Evolutionary conservation across 1,140 invertebrate species (phyloP), one percentile per base, ranked within the genome.

Genomic region (Brachionus rotundiformis): DNA sequence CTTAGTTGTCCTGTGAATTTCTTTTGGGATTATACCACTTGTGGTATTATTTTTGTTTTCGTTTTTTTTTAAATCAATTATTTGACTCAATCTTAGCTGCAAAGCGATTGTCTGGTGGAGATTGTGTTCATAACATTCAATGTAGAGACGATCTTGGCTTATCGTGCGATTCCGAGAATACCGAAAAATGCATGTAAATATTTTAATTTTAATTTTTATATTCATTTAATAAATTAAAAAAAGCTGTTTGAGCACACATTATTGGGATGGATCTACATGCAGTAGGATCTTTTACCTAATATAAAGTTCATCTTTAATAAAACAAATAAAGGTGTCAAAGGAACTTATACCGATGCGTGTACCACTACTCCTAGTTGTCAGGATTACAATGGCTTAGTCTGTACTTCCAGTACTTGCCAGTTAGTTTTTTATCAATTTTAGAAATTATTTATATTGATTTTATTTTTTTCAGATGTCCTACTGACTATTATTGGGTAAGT

Each of bases 21-120:
- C 11, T 79, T 59, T 63, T 79, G 76, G 76, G 29, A 79, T 29
- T 63, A 59, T 63, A 11, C 68, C 19, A 73, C 68, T 41, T 73
- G 68, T 27, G 68, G 68, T 73, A 44, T 27, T 39, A 39, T 25
- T 73, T 0, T 23, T 23, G 27, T 0, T n/a, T 44, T 73, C 8
- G 2, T 39, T 11, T 10, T 11, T 23, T 27, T 6, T 27, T 44
- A 13, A 11, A 44, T 1, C 16, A 44, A 47, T 8, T 44, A 25
- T 68, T 13, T n/a, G n/a, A n/a, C n/a, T 47, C 10, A 13, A 44
- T 44, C 19, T 10, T 41, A 73, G 68, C 11, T 41, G 25, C 0
- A 10, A 41, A 73, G 13, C 25, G 36, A 25, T 10, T 59, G 11
- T 29, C 19, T 13, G 47, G 47, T 11, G 6, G 23, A 33, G 19